These are phyloP conservation scores for Ptychoptera contaminata DNA, from an alignment of 2,888 invertebrate genomes.

Conservation along the genomic window DNA sequence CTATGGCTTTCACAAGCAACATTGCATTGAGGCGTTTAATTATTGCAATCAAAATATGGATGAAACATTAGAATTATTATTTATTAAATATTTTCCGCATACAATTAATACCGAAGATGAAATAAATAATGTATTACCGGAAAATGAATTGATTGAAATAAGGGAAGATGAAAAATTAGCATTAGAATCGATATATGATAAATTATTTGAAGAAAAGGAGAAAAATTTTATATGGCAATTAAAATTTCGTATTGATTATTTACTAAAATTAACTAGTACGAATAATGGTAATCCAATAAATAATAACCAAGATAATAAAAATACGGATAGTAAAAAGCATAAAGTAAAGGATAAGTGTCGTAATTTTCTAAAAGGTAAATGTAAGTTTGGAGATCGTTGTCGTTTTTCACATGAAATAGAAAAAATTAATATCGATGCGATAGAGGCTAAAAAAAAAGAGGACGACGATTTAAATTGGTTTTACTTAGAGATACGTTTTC, in stretches of 20 bases:
- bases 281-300: slow-evolving; percentile 32
- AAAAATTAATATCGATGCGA: slow-evolving; percentile 16
- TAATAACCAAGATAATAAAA: slow-evolving; percentile 13
- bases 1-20: slow-evolving; percentile 57
- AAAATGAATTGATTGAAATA: slow-evolving; percentile 43
- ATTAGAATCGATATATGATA: slow-evolving; percentile 62
- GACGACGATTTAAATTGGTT: slow-evolving; percentile 34
- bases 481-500: slow-evolving; percentile 61
- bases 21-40: slow-evolving; percentile 59
- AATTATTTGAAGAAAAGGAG: slow-evolving; percentile 50
- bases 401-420: slow-evolving; percentile 51
- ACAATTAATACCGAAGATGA: slow-evolving; percentile 31
- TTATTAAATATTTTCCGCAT: slow-evolving; percentile 46
- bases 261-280: slow-evolving; percentile 41
- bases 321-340: slow-evolving; percentile 21
- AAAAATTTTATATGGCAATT: slow-evolving; percentile 53
- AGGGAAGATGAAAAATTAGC: slow-evolving; percentile 56
- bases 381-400: slow-evolving; percentile 59
- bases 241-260: slow-evolving; percentile 48
- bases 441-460: slow-evolving; percentile 21
- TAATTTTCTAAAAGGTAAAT: slow-evolving; percentile 42
- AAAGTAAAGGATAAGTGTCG: slow-evolving; percentile 45
- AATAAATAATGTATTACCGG: slow-evolving; percentile 29
- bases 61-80: slow-evolving; percentile 51
- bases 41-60: slow-evolving; percentile 52